phyloP scores from a whole-genome alignment of 2,113 vertebrate genomes.

The Notarius lentiginosus region DNA sequence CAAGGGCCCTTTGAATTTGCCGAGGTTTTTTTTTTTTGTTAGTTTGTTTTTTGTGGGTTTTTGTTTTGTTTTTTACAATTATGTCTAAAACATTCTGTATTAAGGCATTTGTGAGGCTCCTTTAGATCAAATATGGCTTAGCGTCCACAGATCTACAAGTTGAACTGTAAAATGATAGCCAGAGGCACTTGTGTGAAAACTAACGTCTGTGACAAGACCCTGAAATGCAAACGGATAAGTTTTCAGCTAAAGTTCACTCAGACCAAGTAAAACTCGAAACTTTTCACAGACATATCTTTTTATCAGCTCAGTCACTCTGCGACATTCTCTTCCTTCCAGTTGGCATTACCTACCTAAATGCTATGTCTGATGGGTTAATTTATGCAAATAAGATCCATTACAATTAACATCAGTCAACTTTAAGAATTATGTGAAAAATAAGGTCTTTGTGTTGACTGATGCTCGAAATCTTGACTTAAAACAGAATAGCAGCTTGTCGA shows the following conservation, averaged over 20 bases:
- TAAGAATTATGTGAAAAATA: background rate
- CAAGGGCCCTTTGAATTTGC: too few relatives aligned
- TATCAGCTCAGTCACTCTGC: background rate
- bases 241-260: slow-evolving; percentile 22
- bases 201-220: background rate
- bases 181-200: background rate
- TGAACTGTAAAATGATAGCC: background rate
- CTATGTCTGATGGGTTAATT: background rate
- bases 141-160: background rate
- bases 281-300: background rate
- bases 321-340: background rate
- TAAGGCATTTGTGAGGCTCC: background rate
- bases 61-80: background rate
- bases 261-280: background rate
- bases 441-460: background rate
- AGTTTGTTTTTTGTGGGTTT: too few relatives aligned
- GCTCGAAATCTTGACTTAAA: background rate
- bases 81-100: background rate
- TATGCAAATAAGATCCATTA: background rate
- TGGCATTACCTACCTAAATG: background rate
- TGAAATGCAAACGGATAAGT: background rate
- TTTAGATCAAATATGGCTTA: background rate
- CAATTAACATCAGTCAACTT: background rate
- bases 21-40: background rate
- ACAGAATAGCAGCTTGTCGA: background rate